Conservation (phyloP, 2,797 vertebrate species). For the Xerus rutilus region DNA sequence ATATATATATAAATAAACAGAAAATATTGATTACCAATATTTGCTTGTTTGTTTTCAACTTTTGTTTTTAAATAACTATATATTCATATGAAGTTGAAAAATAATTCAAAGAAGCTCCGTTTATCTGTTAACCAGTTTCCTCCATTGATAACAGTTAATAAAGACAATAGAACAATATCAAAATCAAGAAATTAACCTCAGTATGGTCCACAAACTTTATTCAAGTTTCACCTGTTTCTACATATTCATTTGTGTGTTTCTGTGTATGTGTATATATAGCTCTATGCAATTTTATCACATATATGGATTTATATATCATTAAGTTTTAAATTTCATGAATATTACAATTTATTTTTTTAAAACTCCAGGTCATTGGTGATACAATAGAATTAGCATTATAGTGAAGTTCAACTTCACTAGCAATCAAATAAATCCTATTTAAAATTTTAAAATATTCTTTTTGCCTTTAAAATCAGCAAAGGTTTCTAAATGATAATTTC, state of each 20-base stretch:
- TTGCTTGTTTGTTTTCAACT: not conserved
- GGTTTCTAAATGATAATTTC: not conserved
- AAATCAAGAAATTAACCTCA: conserved; percentile 26
- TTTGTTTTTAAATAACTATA: not conserved
- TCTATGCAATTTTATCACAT: not conserved
- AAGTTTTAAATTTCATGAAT: conserved; percentile 4
- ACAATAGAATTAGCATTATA: not conserved
- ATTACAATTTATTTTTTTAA: not conserved
- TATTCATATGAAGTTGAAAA: not conserved
- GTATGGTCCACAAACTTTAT: not conserved
- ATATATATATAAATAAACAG: conserved; percentile 44
- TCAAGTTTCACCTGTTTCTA: not conserved
- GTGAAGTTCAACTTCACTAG: not conserved
- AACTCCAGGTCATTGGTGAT: not conserved
- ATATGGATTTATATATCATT: not conserved
- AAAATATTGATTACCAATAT: not conserved
- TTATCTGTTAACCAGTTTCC: not conserved
- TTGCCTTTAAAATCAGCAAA: not conserved
- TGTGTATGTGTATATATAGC: not conserved
- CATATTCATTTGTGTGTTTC: not conserved
- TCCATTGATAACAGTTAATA: not conserved
- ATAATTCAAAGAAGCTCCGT: not conserved
- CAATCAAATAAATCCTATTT: conserved; percentile 32
- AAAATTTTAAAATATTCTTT: not conserved
- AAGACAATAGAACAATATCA: not conserved